A percentile compares a stretch with the other conserved stretches of the same genome.
Evolutionary conservation across 2,113 vertebrate genomes (phyloP).

Genomic region (Neoarius graeffei): DNA sequence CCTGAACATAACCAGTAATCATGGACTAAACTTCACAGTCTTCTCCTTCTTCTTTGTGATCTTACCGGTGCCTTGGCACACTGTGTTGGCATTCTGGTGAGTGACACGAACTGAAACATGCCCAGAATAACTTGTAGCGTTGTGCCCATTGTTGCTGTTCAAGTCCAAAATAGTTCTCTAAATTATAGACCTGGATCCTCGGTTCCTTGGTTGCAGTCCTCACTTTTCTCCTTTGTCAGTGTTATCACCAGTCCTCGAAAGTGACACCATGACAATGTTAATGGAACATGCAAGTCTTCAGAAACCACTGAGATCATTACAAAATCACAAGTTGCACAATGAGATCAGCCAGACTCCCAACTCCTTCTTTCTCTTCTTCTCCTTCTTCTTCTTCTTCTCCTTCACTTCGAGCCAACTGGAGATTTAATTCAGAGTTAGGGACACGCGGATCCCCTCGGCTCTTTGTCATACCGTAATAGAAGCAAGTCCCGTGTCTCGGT

Average conservation of each 20-base stretch:
- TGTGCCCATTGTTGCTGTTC: conserved; percentile 75
- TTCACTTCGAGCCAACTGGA: not conserved
- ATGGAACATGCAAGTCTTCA: conserved; percentile 24
- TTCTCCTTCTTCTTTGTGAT: not conserved
- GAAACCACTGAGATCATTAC: conserved; percentile 33
- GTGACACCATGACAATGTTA: conserved; percentile 27
- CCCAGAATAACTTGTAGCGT: conserved; percentile 80
- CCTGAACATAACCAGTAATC: not conserved
- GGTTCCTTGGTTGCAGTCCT: conserved; percentile 20
- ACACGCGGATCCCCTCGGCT: conserved; percentile 14
- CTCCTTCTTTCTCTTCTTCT: too few relatives aligned
- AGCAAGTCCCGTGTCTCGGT: not conserved
- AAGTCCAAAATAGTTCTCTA: conserved; percentile 46
- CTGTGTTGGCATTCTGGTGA: conserved; percentile 73
- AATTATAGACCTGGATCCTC: conserved; percentile 40
- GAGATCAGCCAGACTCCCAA: too few relatives aligned
- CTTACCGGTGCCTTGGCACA: conserved; percentile 73
- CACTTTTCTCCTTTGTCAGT: conserved; percentile 30
- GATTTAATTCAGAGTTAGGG: not conserved
- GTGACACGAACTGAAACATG: conserved; percentile 80
- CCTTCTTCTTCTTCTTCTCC: too few relatives aligned
- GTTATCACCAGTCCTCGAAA: conserved; percentile 20
- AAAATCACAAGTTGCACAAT: not conserved
- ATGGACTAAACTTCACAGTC: not conserved
- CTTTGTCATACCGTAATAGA: conserved; percentile 20